Percentiles rank a stretch among this genome's conserved stretches.
Evolutionary conservation across 23 tunicate genomes (phyloP).

Genomic region (Oikopleura dioica): DNA sequence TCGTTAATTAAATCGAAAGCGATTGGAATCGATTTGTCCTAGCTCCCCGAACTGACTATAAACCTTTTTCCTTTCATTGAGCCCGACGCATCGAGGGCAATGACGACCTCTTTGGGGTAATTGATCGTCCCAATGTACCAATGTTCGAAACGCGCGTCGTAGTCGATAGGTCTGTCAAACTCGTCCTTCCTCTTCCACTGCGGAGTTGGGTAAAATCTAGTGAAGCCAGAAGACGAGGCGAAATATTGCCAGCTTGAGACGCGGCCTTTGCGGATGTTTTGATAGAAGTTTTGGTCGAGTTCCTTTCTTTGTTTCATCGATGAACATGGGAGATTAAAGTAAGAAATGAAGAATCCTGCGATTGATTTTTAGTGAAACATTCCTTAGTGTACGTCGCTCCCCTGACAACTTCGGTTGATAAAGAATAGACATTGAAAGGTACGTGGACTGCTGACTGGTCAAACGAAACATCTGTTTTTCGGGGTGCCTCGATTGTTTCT

Average conservation of each 20-base stretch:
- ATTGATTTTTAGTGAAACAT: too few relatives aligned
- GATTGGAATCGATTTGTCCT: too few relatives aligned
- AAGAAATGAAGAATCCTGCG: too few relatives aligned
- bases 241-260: constrained; percentile 69
- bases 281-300: constrained; percentile 27
- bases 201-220: constrained; percentile 56
- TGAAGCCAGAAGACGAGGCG: constrained; percentile 46
- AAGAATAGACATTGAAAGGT: constrained; percentile 51
- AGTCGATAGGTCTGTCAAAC: constrained; percentile 33
- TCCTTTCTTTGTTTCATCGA: constrained; percentile 31
- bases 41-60: too few relatives aligned
- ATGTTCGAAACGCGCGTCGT: constrained; percentile 44
- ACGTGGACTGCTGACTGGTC: constrained; percentile 55
- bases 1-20: too few relatives aligned
- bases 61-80: constrained; percentile 76
- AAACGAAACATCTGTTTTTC: constrained; percentile 21
- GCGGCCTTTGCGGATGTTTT: constrained; percentile 23
- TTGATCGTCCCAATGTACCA: constrained; percentile 30
- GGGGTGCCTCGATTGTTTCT: too few relatives aligned
- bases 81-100: constrained; percentile 63
- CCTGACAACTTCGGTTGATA: too few relatives aligned
- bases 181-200: constrained; percentile 32
- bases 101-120: constrained; percentile 52
- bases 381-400: too few relatives aligned
- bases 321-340: too few relatives aligned